Conservation (phyloP, 2,888 invertebrate species). For the Athetis lepigone region DNA sequence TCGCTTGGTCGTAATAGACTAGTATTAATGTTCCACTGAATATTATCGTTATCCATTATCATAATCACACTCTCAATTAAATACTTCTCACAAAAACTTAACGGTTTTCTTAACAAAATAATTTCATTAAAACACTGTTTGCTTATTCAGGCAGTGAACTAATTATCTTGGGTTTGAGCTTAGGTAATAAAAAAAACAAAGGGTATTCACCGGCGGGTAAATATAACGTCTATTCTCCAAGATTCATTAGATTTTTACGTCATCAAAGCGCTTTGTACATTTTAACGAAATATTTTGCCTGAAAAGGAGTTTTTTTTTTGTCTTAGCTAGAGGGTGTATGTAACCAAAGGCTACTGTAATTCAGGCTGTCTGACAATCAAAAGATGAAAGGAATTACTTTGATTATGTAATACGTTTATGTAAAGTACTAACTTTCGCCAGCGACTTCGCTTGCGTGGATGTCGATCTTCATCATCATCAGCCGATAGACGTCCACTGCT, state of each 20-base stretch:
- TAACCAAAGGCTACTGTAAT: neutral
- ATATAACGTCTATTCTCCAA: slow-evolving; percentile 39
- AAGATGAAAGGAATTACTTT: neutral
- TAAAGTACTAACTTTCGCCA: no score
- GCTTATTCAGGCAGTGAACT: slow-evolving; percentile 27
- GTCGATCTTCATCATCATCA: no score
- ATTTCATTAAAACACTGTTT: slow-evolving; percentile 20
- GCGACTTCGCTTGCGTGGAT: no score
- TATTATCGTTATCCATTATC: no score
- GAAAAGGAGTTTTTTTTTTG: slow-evolving; percentile 9
- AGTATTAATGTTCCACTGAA: no score
- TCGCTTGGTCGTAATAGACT: no score
- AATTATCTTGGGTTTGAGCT: slow-evolving; percentile 18
- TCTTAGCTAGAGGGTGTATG: no score
- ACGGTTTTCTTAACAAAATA: slow-evolving; percentile 14
- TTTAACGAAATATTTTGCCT: slow-evolving; percentile 24
- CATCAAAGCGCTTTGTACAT: slow-evolving; percentile 14
- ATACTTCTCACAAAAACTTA: slow-evolving; percentile 1
- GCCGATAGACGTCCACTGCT: no score
- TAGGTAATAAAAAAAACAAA: slow-evolving; percentile 28
- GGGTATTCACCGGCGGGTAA: slow-evolving; percentile 22
- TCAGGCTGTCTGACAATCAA: neutral
- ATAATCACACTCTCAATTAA: neutral
- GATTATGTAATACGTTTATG: no score
- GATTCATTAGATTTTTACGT: slow-evolving; percentile 35